A percentile compares a stretch with the other conserved stretches of the same genome.
Evolutionary conservation across 2,888 invertebrate genomes (phyloP).

Genomic region (Nematopogon swammerdamellus): DNA sequence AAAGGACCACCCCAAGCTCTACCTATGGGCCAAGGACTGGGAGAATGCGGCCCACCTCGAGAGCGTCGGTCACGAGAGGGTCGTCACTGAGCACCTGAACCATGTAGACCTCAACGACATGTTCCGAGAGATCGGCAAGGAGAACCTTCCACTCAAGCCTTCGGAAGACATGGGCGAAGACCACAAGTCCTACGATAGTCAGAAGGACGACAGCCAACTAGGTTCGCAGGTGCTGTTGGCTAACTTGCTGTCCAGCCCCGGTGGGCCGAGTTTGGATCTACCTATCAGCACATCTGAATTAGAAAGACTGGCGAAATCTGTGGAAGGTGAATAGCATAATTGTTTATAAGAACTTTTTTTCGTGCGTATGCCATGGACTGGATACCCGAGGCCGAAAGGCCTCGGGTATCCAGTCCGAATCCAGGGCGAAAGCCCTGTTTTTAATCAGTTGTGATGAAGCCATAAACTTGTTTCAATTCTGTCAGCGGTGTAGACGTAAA

Average conservation of each 20-base stretch:
- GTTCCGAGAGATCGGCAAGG: constrained; percentile 34
- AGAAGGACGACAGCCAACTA: constrained; percentile 12
- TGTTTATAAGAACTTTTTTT: too few species aligned
- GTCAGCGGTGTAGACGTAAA: too few species aligned
- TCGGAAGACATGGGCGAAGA: constrained; percentile 21
- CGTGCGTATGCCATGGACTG: too few species aligned
- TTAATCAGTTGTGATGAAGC: too few species aligned
- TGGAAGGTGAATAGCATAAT: constrained; percentile 29
- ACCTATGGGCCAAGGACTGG: constrained; percentile 86
- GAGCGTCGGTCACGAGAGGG: constrained; percentile 17
- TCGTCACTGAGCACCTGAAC: constrained; percentile 10
- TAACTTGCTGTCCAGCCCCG: constrained; percentile 30
- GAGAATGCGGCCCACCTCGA: constrained; percentile 42
- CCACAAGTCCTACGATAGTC: not conserved
- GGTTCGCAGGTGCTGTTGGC: constrained; percentile 17
- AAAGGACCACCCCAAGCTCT: constrained; percentile 81
- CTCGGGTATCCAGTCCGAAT: too few species aligned
- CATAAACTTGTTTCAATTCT: too few species aligned
- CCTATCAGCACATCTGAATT: constrained; percentile 39
- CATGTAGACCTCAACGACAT: constrained; percentile 39
- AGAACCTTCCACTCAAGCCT: constrained; percentile 33
- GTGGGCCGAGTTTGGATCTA: constrained; percentile 32
- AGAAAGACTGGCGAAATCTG: constrained; percentile 37
- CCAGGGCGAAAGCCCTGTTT: too few species aligned
- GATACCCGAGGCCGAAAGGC: too few species aligned